These are phyloP conservation scores for Galeruca laticollis DNA, from an alignment of 2,888 invertebrate genomes.

Conservation along the genomic window DNA sequence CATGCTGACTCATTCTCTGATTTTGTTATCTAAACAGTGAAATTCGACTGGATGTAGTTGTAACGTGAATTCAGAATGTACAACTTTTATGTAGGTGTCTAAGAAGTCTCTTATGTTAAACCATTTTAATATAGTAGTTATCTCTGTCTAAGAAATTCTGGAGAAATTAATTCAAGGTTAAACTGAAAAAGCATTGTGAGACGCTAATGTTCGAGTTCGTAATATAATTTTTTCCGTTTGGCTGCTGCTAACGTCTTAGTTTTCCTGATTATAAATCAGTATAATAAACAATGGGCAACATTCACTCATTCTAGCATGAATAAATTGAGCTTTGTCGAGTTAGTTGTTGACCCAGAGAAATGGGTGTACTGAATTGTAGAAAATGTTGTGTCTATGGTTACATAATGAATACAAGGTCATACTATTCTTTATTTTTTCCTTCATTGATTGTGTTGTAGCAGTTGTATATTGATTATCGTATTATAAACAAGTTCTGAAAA, in stretches of 20 bases:
- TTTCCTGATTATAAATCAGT: neutral
- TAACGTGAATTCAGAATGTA: no score
- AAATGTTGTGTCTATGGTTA: slow-evolving; percentile 13
- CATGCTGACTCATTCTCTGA: no score
- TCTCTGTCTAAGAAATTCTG: no score
- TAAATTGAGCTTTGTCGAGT: slow-evolving; percentile 7
- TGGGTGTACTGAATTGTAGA: slow-evolving; percentile 9
- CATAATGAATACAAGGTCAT: slow-evolving; percentile 8
- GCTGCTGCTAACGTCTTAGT: neutral
- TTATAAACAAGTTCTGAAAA: no score
- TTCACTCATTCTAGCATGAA: neutral
- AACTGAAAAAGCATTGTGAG: neutral
- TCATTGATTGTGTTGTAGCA: neutral
- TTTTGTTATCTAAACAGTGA: no score
- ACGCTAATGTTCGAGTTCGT: neutral
- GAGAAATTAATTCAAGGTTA: no score
- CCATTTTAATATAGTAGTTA: no score
- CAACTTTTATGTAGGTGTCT: no score
- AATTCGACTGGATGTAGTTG: no score
- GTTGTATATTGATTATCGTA: neutral
- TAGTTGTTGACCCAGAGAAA: slow-evolving; percentile 15
- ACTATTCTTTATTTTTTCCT: neutral
- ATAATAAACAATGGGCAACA: slow-evolving; percentile 15
- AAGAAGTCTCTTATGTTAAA: no score
- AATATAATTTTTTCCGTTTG: neutral